Percentiles rank a stretch among this genome's conserved stretches.
Conservation (phyloP, 1,140 invertebrate species). For the Sycophila sp. region DNA sequence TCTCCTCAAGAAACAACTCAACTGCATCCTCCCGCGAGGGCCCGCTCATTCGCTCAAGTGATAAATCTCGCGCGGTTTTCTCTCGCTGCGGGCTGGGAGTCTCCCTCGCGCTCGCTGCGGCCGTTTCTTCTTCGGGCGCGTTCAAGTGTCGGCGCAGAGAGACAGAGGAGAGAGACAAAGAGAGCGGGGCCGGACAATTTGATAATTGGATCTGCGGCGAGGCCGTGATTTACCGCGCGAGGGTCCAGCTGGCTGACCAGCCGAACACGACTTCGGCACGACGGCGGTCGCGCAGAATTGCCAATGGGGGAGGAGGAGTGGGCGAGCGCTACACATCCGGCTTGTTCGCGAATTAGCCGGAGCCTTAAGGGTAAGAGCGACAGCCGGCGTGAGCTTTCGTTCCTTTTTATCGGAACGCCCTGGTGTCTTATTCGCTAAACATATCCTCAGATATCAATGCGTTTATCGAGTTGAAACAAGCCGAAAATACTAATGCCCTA, state of each 20-base stretch:
- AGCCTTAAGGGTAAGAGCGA: no score
- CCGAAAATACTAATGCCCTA: no score
- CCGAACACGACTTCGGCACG: constrained; percentile 35
- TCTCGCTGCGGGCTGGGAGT: background rate
- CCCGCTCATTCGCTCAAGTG: constrained; percentile 36
- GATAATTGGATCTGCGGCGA: constrained; percentile 60
- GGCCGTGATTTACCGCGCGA: constrained; percentile 55
- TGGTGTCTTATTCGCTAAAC: no score
- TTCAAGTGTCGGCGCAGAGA: background rate
- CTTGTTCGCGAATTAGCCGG: constrained; percentile 47
- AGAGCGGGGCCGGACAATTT: constrained; percentile 54
- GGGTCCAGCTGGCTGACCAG: constrained; percentile 52
- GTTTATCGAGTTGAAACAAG: no score
- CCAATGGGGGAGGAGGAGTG: background rate
- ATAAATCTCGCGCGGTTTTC: constrained; percentile 59
- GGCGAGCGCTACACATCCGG: background rate
- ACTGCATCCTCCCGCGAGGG: background rate
- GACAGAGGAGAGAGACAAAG: no score
- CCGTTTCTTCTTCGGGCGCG: background rate
- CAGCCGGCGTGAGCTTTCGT: no score
- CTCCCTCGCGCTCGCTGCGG: background rate
- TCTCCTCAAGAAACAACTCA: background rate
- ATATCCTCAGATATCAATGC: no score
- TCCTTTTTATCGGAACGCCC: no score
- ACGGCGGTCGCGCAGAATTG: constrained; percentile 36